Evolutionary conservation across 2,797 vertebrate species (phyloP).

Genomic region (Scolopax bukidnonensis): DNA sequence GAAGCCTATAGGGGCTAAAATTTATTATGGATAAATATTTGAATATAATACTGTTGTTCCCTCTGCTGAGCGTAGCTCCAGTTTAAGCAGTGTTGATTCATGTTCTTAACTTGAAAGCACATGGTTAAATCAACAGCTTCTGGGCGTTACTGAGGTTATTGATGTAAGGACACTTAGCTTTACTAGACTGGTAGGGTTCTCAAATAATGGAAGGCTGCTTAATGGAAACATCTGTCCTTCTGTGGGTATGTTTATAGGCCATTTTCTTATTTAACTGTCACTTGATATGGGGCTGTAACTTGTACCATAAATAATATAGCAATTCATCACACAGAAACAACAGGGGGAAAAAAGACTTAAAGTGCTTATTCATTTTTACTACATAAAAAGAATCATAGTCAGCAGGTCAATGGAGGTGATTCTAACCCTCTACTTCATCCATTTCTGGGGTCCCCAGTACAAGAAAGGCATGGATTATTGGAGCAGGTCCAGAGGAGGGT

Average conservation of each 20-base stretch:
- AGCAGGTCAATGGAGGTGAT: background rate
- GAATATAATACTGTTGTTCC: background rate
- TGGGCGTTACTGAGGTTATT: background rate
- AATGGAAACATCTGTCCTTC: background rate
- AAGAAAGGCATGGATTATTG: background rate
- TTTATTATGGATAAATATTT: constrained; percentile 3
- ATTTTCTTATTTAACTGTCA: background rate
- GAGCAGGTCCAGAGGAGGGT: fast-evolving
- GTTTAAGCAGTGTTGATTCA: background rate
- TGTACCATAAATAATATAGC: background rate
- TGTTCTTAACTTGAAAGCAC: background rate
- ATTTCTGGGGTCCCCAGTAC: background rate
- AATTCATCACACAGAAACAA: background rate
- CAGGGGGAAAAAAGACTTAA: background rate
- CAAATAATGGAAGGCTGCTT: background rate
- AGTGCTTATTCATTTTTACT: background rate
- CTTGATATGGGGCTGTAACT: background rate
- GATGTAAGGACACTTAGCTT: background rate
- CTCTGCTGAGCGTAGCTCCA: background rate
- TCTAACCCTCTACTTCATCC: background rate
- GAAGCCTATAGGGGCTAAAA: background rate
- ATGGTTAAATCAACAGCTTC: background rate
- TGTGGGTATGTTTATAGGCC: background rate
- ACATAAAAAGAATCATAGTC: background rate
- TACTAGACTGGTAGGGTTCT: background rate